Percentiles rank a stretch among this genome's conserved stretches.
Conservation (phyloP, 1,140 invertebrate genomes). For the Stegodyphus dumicola region DNA sequence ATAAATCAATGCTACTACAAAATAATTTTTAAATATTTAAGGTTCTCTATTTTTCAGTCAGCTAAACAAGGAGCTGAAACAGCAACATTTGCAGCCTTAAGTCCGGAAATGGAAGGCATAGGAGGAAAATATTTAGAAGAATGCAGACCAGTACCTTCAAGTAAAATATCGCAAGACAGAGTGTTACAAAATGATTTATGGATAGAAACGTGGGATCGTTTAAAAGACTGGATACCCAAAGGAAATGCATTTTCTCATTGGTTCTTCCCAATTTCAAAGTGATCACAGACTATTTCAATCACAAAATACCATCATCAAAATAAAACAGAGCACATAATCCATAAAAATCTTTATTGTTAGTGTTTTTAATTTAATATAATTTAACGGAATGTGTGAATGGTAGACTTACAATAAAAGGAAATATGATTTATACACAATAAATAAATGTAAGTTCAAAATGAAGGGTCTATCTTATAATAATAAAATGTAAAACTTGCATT, state of each 20-base stretch:
- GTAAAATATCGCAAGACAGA: slow-evolving; percentile 70
- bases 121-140: slow-evolving; percentile 78
- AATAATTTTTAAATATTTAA: neutral
- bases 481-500: too few relatives aligned
- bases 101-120: slow-evolving; percentile 76
- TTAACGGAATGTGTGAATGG: too few relatives aligned
- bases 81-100: slow-evolving; percentile 79
- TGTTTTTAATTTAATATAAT: too few relatives aligned
- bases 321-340: too few relatives aligned
- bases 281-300: neutral
- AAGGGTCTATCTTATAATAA: too few relatives aligned
- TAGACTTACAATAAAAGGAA: too few relatives aligned
- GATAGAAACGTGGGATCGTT: slow-evolving; percentile 63
- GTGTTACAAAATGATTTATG: slow-evolving; percentile 73
- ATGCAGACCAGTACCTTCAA: slow-evolving; percentile 71
- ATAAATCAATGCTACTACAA: neutral
- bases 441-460: too few relatives aligned
- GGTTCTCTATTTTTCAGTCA: slow-evolving; percentile 69
- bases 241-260: neutral
- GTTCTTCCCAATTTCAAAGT: neutral
- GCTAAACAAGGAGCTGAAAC: slow-evolving; percentile 80
- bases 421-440: too few relatives aligned
- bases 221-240: slow-evolving; percentile 57
- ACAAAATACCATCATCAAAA: too few relatives aligned
- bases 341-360: too few relatives aligned